Base-by-base conservation (phyloP, 37 sponge, comb jelly and placozoan species). In the Theonella swinhoei region DNA sequence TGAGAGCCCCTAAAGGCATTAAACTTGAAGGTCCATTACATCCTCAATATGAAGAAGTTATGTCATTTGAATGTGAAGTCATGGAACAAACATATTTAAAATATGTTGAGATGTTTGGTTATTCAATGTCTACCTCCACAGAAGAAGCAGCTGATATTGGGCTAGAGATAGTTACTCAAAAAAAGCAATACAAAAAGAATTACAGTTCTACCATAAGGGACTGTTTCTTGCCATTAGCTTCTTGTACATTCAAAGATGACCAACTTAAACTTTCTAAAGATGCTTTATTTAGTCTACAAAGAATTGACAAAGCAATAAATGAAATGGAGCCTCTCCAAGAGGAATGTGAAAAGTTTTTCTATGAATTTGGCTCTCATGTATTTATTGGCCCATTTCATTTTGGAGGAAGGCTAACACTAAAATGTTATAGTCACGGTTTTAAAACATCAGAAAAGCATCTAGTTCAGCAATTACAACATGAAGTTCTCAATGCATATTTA, bases 281-380 rank as follows among this genome's bases (percentile, higher is more conserved):
- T 37, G 78, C 78, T 30, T 36, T 77, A 77, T 23, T 36, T 4
- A 20, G 30, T 34, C 38, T 77, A 4, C 14, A 62, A 20, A 19
- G 31, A 62, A 28, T 77, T 30, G n/a, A 62, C 3, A 37, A 33
- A 30, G 3, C 8, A 22, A 77, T 33, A 11, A 37, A 2, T 19
- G 2, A 54, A 5, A 24, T 42, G 5, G 28, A 4, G 7, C 60
- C 59, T 62, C 7, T 35, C 2, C 35, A 35, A 30, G 37, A 4
- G 8, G 39, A 77, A 28, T 61, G 64, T 36, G 64, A 64, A 62
- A 62, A 62, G 14, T 77, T 77, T 77, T 77, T 62, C 63, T 4
- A 5, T n/a, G 38, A 77, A 31, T 77, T 36, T 77, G 78, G 78
- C 20, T 77, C 78, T 4, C 78, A 77, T 62, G 78, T 64, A 3